phyloP scores from a whole-genome alignment of 2,113 vertebrate genomes.

The Hydrolagus affinis region DNA sequence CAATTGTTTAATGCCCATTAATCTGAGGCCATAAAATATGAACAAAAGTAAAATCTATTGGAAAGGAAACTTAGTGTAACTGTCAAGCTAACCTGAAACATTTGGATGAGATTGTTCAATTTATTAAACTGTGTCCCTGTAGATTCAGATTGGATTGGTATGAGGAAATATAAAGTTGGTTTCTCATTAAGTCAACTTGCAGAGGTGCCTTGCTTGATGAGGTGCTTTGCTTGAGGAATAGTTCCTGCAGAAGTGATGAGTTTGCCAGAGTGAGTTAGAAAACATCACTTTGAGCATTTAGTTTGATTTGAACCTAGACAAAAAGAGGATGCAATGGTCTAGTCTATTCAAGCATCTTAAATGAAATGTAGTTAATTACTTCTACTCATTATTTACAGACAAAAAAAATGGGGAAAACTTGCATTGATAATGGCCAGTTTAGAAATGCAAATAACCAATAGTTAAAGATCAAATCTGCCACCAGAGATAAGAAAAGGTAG shows the following conservation, averaged over 20 bases:
- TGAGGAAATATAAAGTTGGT: not conserved
- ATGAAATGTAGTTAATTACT: not conserved
- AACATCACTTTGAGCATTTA: not conserved
- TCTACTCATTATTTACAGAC: not conserved
- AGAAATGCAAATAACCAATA: slow-evolving; percentile 7
- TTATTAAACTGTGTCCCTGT: not conserved
- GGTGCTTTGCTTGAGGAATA: too few species aligned
- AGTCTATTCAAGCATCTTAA: not conserved
- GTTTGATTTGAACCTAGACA: not conserved
- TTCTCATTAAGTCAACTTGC: not conserved
- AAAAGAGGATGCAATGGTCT: not conserved
- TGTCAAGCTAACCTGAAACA: not conserved
- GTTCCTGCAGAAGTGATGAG: not conserved
- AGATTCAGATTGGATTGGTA: not conserved
- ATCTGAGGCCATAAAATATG: not conserved
- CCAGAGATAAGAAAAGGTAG: slow-evolving; percentile 25
- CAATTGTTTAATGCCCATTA: not conserved
- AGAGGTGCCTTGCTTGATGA: not conserved
- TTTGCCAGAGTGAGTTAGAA: not conserved
- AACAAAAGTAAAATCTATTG: not conserved
- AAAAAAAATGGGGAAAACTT: not conserved
- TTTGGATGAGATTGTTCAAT: not conserved
- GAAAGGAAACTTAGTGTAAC: not conserved
- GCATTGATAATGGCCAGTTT: not conserved
- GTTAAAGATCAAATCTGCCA: slow-evolving; percentile 38